phyloP scores from a whole-genome alignment of 2,888 invertebrate genomes.

The Antheraea assamensis region DNA sequence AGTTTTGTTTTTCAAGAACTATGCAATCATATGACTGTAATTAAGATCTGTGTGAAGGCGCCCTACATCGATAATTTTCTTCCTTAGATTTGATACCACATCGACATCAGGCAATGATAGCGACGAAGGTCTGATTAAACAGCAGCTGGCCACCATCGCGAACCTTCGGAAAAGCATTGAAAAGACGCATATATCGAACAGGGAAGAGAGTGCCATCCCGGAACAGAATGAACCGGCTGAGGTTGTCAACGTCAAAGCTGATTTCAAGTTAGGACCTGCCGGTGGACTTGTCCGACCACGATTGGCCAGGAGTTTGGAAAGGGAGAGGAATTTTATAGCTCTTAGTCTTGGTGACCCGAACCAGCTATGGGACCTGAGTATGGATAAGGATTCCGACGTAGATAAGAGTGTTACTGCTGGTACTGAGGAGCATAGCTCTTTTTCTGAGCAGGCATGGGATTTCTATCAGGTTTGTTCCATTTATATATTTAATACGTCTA shows the following conservation, averaged over 20 bases:
- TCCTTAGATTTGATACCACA: constrained; percentile 80
- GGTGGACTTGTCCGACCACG: constrained; percentile 72
- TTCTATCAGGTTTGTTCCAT: constrained; percentile 89
- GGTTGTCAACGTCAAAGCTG: constrained; percentile 77
- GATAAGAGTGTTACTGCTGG: constrained; percentile 84
- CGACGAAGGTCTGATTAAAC: constrained; percentile 80
- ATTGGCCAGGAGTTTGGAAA: constrained; percentile 62
- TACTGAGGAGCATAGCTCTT: constrained; percentile 89
- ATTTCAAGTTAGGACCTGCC: constrained; percentile 85
- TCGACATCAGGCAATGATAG: constrained; percentile 86
- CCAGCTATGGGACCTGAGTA: constrained; percentile 69
- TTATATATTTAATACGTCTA: background rate
- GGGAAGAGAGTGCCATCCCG: constrained; percentile 70
- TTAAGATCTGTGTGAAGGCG: background rate
- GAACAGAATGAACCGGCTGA: constrained; percentile 64
- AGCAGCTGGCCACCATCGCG: constrained; percentile 66
- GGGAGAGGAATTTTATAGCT: constrained; percentile 67
- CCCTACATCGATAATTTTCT: constrained; percentile 2
- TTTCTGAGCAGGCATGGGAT: constrained; percentile 97
- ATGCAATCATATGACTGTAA: too few relatives aligned
- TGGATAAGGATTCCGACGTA: constrained; percentile 76
- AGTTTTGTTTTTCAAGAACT: background rate
- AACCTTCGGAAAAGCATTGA: constrained; percentile 73
- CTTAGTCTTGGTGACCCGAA: constrained; percentile 71
- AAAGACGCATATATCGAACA: constrained; percentile 70